phyloP scores from a whole-genome alignment of 2,797 vertebrate species.

The Xiphophorus birchmanni region DNA sequence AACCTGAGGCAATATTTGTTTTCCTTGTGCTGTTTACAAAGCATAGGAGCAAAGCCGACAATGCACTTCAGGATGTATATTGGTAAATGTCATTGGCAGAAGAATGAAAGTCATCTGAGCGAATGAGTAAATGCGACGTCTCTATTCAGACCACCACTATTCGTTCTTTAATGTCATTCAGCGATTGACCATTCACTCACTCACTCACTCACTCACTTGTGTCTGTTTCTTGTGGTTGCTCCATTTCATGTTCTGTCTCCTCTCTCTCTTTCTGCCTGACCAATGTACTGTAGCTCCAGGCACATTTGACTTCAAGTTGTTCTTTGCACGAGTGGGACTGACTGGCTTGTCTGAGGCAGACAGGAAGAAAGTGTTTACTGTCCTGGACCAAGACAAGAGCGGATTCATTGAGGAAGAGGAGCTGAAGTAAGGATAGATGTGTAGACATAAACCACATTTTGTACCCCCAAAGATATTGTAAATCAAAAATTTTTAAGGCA shows the following conservation, averaged over 20 bases:
- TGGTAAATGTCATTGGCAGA: slow-evolving; percentile 68
- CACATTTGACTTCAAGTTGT: slow-evolving; percentile 78
- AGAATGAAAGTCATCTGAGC: slow-evolving; percentile 72
- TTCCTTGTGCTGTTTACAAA: slow-evolving; percentile 53
- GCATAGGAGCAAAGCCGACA: slow-evolving; percentile 37
- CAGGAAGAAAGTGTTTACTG: slow-evolving; percentile 74
- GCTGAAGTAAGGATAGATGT: slow-evolving; percentile 76
- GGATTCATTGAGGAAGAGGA: slow-evolving; percentile 85
- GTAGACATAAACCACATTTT: not conserved
- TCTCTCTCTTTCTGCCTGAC: slow-evolving; percentile 12
- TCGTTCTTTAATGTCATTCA: slow-evolving; percentile 51
- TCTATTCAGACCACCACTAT: slow-evolving; percentile 52
- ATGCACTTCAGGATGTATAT: slow-evolving; percentile 58
- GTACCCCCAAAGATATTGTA: not conserved
- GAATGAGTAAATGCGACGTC: slow-evolving; percentile 65
- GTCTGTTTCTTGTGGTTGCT: slow-evolving; percentile 31
- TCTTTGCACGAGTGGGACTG: slow-evolving; percentile 81
- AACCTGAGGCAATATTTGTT: slow-evolving; percentile 29
- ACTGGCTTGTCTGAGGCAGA: slow-evolving; percentile 58
- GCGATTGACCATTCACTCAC: slow-evolving; percentile 52
- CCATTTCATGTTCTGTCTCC: slow-evolving; percentile 16
- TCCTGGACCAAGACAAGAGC: slow-evolving; percentile 83
- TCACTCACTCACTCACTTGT: slow-evolving; percentile 49
- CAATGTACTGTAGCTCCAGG: slow-evolving; percentile 69
- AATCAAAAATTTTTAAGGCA: not conserved